Evolutionary conservation across 1,140 invertebrate species (phyloP), one percentile per base, ranked within the genome.

Genomic region (Nephotettix cincticeps): DNA sequence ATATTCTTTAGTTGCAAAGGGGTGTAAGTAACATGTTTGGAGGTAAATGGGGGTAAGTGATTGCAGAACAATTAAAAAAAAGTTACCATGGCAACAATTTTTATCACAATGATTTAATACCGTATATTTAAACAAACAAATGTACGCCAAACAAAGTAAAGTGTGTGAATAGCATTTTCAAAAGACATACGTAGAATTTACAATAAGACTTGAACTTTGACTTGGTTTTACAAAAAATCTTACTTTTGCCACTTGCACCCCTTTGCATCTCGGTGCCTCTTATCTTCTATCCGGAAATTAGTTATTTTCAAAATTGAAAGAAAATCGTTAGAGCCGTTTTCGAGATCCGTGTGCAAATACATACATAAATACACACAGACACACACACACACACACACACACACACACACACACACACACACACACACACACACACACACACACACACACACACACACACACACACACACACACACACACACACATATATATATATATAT

Each of bases 181-280:
- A 4, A 36, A 36, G 4, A 36, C 32, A 36, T 36, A 36, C 14
- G 32, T 36, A 63, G 4, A 65, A 30, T 36, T 65, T 17, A 19
- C 30, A 19, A 40, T 14, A 14, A 32, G 23, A 14, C 21, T 23
- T 61, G 25, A 61, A 61, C 56, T 61, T 61, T 27, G 56, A 65
- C 13, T 30, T 36, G 17, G 32, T 65, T 65, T 65, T 36, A 65
- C 63, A 25, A 3, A 65, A 65, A 65, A 43, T 27, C 17, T 65
- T 65, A 40, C 17, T 36, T 63, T 65, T 65, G 63, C 36, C 63
- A 65, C 63, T 65, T 65, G 36, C 63, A 65, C 17, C 63, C 63
- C 30, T 65, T 65, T 65, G 32, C 63, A 25, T 65, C 36, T 43
- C 29, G 19, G 28, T 43, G 28, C 58, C 47, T 51, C 47, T 3